Conservation (phyloP, 2,888 invertebrate genomes). For the Isotomurus palustris region DNA sequence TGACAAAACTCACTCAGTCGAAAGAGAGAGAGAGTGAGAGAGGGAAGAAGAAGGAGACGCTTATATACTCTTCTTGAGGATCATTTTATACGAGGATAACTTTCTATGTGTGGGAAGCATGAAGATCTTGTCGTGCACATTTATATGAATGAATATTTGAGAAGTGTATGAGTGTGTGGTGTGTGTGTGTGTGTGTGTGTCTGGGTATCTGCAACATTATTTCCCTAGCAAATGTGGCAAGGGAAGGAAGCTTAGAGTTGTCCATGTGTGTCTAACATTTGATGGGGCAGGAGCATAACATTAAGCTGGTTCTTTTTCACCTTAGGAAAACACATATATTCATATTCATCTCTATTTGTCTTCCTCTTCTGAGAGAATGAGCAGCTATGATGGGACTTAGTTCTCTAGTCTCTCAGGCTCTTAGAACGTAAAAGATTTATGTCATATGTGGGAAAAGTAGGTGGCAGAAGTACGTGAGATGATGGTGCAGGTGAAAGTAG, state of each 20-base stretch:
- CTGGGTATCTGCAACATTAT: no score
- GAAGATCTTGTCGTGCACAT: no score
- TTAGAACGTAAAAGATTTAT: conserved; percentile 4
- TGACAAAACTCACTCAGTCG: background rate
- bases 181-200: background rate
- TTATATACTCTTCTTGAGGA: background rate
- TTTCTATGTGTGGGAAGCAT: no score
- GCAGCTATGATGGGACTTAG: no score
- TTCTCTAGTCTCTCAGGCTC: no score
- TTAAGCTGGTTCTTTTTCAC: background rate
- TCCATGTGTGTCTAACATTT: conserved; percentile 7
- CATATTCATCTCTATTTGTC: conserved; percentile 7
- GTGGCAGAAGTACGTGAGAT: background rate
- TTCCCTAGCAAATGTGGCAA: background rate
- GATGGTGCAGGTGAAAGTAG: conserved; percentile 1
- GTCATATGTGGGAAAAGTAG: background rate
- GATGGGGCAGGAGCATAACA: conserved; percentile 1
- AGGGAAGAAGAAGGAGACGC: background rate
- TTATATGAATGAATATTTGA: background rate
- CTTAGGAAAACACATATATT: background rate
- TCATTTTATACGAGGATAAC: background rate
- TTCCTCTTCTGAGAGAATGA: no score
- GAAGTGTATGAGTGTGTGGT: background rate
- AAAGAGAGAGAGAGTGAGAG: conserved; percentile 2
- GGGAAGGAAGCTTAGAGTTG: background rate